Conservation (phyloP, 2,888 invertebrate genomes). For the Onthophagus sagittarius region DNA sequence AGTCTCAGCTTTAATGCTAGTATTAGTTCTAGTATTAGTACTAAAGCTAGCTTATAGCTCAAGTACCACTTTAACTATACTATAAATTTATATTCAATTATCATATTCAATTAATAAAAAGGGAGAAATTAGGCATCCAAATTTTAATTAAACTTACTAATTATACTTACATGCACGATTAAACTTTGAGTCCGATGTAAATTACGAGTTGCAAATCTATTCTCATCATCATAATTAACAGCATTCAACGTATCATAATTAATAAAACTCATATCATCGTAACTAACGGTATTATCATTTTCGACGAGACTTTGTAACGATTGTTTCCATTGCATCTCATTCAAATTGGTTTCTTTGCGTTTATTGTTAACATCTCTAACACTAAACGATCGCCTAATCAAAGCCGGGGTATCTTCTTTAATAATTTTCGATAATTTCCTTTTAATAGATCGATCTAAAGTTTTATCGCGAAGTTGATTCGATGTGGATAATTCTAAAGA, state of each 20-base stretch:
- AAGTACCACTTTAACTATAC: too few relatives aligned
- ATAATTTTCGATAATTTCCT: slow-evolving; percentile 37
- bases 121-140: not conserved
- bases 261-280: slow-evolving; percentile 56
- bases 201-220: slow-evolving; percentile 2
- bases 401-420: slow-evolving; percentile 39
- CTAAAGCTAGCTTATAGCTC: too few relatives aligned
- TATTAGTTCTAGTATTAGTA: too few relatives aligned
- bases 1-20: too few relatives aligned
- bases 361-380: slow-evolving; percentile 41
- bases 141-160: not conserved
- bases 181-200: slow-evolving; percentile 42
- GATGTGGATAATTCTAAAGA: slow-evolving; percentile 38
- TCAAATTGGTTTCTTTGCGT: slow-evolving; percentile 32
- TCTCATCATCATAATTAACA: slow-evolving; percentile 37
- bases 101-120: too few relatives aligned
- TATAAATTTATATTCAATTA: too few relatives aligned
- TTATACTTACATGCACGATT: slow-evolving; percentile 42
- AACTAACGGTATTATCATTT: slow-evolving; percentile 55
- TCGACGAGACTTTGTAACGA: slow-evolving; percentile 54
- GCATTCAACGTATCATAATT: slow-evolving; percentile 55
- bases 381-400: slow-evolving; percentile 43
- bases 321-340: slow-evolving; percentile 51
- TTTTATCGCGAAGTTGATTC: slow-evolving; percentile 1
- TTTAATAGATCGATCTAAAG: slow-evolving; percentile 37